Evolutionary conservation across 2,113 vertebrate genomes (phyloP).

Genomic region (Sphaerodactylus townsendi): DNA sequence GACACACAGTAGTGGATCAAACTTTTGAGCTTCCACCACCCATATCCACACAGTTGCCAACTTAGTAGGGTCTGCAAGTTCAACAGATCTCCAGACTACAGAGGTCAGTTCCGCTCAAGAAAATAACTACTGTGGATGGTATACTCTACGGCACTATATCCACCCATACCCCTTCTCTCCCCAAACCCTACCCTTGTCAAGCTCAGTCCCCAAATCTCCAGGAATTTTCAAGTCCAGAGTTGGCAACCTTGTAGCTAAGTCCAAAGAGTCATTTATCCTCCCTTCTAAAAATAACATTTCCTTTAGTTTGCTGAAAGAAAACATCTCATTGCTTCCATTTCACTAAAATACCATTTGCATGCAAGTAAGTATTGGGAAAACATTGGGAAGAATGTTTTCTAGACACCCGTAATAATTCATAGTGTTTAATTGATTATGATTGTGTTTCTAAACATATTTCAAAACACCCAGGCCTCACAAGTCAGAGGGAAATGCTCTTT

Average conservation of each 20-base stretch:
- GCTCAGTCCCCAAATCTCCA: no score
- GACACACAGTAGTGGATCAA: not conserved
- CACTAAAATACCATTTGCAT: not conserved
- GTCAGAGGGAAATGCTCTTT: conserved; percentile 1
- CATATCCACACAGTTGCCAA: no score
- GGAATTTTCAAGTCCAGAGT: no score
- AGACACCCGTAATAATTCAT: not conserved
- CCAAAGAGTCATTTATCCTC: not conserved
- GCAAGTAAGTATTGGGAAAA: not conserved
- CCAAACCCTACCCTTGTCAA: no score
- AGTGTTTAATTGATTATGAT: conserved; percentile 18
- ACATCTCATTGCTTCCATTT: not conserved
- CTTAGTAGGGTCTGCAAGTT: no score
- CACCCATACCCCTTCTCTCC: no score
- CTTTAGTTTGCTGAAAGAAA: not conserved
- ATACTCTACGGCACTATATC: no score
- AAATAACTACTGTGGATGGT: no score
- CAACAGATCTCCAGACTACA: no score
- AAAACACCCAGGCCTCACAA: not conserved
- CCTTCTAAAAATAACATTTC: not conserved
- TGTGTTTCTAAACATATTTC: conserved; percentile 15
- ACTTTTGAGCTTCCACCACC: not conserved
- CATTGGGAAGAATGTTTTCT: not conserved
- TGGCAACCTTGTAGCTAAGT: not conserved
- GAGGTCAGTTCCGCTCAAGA: no score